Percentiles rank a stretch among this genome's conserved stretches.
These are phyloP conservation scores for Cryptops parisi DNA, from an alignment of 2,888 invertebrate genomes.

Conservation along the genomic window DNA sequence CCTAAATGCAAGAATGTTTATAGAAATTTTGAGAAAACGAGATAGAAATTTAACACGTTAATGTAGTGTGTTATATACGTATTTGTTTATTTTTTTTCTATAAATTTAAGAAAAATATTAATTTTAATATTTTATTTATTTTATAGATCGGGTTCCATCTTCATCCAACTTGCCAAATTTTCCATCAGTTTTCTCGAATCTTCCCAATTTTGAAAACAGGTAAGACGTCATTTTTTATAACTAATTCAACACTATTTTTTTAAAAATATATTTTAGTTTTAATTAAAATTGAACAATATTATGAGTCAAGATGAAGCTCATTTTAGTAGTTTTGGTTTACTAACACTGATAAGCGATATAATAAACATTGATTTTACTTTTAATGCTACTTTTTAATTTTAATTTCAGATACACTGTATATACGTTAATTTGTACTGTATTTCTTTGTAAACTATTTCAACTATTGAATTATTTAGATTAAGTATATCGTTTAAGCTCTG, in stretches of 20 bases:
- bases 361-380: too few species aligned
- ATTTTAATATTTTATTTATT: constrained; percentile 8
- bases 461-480: too few species aligned
- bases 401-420: too few species aligned
- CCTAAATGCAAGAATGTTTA: too few species aligned
- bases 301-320: neutral
- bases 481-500: too few species aligned
- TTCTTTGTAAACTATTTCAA: neutral
- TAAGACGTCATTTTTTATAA: constrained; percentile 13
- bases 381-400: too few species aligned
- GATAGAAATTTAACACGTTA: too few species aligned
- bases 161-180: constrained; percentile 22
- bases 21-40: too few species aligned
- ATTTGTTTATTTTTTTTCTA: neutral
- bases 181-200: constrained; percentile 22
- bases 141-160: constrained; percentile 20
- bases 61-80: too few species aligned
- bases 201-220: constrained; percentile 23
- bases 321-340: too few species aligned
- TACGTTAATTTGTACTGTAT: too few species aligned
- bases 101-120: neutral
- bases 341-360: too few species aligned
- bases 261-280: neutral
- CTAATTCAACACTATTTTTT: neutral
- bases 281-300: neutral